Percentiles rank a stretch among this genome's conserved stretches.
Evolutionary conservation across 64 coral and sea anemone genomes (phyloP).

Genomic region (Acropora tenuis): DNA sequence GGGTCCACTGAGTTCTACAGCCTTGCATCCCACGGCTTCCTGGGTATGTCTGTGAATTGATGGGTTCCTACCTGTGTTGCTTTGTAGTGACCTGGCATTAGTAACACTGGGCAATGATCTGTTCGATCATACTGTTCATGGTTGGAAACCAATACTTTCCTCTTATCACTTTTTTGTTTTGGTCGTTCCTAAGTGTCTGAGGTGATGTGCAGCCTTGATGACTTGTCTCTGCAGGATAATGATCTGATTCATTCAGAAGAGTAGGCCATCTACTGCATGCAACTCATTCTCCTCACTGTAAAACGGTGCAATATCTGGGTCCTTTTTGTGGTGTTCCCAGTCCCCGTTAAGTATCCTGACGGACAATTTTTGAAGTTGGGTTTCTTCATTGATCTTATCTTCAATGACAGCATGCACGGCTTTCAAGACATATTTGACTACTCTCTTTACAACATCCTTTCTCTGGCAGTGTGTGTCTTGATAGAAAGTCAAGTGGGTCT

Average conservation of each 20-base stretch:
- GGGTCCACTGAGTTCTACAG: slow-evolving; percentile 35
- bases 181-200: slow-evolving; percentile 31
- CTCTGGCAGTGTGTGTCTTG: slow-evolving; percentile 58
- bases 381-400: slow-evolving; percentile 12
- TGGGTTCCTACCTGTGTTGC: slow-evolving; percentile 2
- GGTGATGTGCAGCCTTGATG: slow-evolving; percentile 24
- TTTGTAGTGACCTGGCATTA: slow-evolving; percentile 33
- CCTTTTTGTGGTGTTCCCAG: slow-evolving; percentile 17
- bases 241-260: slow-evolving; percentile 21
- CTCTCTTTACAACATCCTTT: slow-evolving; percentile 9
- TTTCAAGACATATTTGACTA: slow-evolving; percentile 20
- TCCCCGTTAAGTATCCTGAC: neutral
- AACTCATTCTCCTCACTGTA: neutral
- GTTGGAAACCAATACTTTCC: slow-evolving; percentile 43
- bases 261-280: slow-evolving; percentile 5
- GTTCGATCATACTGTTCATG: slow-evolving; percentile 30
- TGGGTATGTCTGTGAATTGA: slow-evolving; percentile 15
- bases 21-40: slow-evolving; percentile 22
- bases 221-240: slow-evolving; percentile 37
- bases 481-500: slow-evolving; percentile 51
- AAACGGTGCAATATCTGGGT: slow-evolving; percentile 13
- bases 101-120: neutral
- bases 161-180: slow-evolving; percentile 66
- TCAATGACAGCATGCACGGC: slow-evolving; percentile 32
- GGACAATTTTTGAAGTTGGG: slow-evolving; percentile 40